Percentiles rank a stretch among this genome's conserved stretches.
phyloP scores from a whole-genome alignment of 2,113 vertebrate species.

The Phaethon lepturus region DNA sequence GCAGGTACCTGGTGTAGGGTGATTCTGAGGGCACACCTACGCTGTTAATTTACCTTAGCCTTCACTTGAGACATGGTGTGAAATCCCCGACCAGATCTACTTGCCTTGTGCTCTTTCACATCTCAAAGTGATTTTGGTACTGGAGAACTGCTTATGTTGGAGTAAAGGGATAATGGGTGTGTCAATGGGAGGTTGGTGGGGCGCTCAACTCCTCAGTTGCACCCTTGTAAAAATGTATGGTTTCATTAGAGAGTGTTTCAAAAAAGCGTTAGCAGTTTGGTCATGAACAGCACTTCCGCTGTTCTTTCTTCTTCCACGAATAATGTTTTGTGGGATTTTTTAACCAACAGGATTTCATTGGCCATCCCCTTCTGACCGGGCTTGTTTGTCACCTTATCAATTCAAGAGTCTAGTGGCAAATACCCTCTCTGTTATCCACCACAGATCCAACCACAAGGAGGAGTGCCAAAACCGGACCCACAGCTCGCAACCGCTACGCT shows the following conservation, averaged over 20 bases:
- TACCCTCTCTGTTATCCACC: not conserved
- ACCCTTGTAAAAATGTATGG: not conserved
- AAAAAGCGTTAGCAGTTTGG: not conserved
- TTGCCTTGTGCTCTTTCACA: not conserved
- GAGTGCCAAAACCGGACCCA: conserved; percentile 93
- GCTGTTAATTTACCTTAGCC: not conserved
- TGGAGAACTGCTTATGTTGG: not conserved
- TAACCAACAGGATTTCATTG: not conserved
- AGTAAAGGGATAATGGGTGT: not conserved
- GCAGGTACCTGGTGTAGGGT: not conserved
- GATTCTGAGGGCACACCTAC: not conserved
- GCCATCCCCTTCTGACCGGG: not conserved
- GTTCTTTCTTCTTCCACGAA: not conserved
- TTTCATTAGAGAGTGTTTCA: not conserved
- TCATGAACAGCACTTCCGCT: not conserved
- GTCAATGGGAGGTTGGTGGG: not conserved
- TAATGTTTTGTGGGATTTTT: not conserved
- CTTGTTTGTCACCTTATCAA: not conserved
- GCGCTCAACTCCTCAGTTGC: not conserved
- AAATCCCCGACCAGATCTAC: not conserved
- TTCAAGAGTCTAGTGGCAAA: not conserved
- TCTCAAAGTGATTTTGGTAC: not conserved
- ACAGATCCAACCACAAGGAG: conserved; percentile 96
- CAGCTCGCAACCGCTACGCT: conserved; percentile 92
- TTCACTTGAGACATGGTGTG: not conserved